These are phyloP conservation scores for Cosmia trapezina DNA, from an alignment of 2,888 invertebrate species.

Conservation along the genomic window DNA sequence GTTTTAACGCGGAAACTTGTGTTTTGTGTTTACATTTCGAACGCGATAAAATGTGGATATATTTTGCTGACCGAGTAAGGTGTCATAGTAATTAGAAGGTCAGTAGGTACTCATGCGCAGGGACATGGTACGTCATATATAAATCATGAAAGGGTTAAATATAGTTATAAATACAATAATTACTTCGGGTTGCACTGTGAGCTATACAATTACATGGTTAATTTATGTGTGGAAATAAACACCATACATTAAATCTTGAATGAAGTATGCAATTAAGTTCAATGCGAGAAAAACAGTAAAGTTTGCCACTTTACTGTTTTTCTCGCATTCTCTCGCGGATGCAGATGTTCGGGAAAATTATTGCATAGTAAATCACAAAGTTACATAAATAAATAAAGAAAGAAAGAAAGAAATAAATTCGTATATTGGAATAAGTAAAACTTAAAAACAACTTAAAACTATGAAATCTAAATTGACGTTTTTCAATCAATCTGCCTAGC, in stretches of 20 bases:
- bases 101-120: not conserved
- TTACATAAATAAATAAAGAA: not conserved
- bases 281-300: not conserved
- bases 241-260: conserved; percentile 9
- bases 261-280: not conserved
- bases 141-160: not conserved
- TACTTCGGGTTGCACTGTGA: not conserved
- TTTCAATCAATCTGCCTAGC: too few species aligned
- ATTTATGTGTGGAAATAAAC: conserved; percentile 13
- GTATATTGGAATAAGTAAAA: too few species aligned
- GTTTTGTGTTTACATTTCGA: conserved; percentile 44
- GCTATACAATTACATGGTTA: not conserved
- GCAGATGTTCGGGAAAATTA: not conserved
- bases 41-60: conserved; percentile 45
- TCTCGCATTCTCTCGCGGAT: too few species aligned
- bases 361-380: not conserved
- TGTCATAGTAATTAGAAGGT: conserved; percentile 15
- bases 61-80: conserved; percentile 39
- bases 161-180: conserved; percentile 19
- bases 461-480: too few species aligned
- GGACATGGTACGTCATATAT: not conserved
- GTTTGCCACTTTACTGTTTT: too few species aligned
- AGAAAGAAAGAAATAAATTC: too few species aligned
- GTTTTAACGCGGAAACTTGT: conserved; percentile 40
- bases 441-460: too few species aligned